phyloP scores from a whole-genome alignment of 2,797 vertebrate genomes.

The Enteromius trimaculatus region DNA sequence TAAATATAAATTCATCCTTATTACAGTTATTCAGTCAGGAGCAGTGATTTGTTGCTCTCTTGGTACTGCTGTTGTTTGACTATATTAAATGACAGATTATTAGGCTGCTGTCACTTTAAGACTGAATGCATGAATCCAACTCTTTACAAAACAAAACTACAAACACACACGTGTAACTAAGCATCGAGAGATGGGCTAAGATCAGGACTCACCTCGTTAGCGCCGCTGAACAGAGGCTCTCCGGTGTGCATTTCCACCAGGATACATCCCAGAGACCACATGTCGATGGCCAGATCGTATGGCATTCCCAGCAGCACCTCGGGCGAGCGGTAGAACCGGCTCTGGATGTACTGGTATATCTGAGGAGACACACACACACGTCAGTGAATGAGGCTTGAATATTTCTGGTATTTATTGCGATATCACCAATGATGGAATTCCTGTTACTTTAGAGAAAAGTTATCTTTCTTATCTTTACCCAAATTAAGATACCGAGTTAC shows the following conservation, averaged over 20 bases:
- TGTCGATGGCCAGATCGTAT: constrained; percentile 91
- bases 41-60: neutral
- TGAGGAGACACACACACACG: constrained; percentile 60
- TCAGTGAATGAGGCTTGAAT: neutral
- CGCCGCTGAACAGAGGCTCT: constrained; percentile 90
- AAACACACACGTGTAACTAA: neutral
- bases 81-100: neutral
- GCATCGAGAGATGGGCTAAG: neutral
- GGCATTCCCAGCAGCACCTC: constrained; percentile 94
- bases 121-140: neutral
- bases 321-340: constrained; percentile 91
- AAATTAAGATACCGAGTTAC: neutral
- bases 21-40: neutral
- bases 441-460: neutral
- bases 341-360: constrained; percentile 96
- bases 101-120: neutral
- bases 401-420: neutral
- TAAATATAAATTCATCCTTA: neutral
- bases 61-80: neutral
- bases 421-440: neutral
- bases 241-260: constrained; percentile 93
- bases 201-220: constrained; percentile 81
- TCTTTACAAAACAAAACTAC: neutral
- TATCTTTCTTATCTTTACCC: neutral
- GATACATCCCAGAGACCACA: constrained; percentile 94